Base-by-base conservation (phyloP, 1,140 invertebrate genomes). In the Drosophila pandora region DNA sequence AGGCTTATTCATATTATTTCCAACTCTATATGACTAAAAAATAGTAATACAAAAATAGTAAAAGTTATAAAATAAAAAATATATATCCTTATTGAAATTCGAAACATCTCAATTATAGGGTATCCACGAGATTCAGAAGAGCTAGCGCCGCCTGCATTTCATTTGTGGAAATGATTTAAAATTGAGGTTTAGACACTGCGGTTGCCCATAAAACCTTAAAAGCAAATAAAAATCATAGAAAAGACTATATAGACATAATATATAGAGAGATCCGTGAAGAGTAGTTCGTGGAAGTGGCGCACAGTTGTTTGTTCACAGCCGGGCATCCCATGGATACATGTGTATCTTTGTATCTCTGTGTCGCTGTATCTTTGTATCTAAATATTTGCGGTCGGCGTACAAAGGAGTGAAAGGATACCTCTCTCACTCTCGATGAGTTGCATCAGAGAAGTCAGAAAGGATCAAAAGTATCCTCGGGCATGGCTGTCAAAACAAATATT, bases 251-350 rank as follows among this genome's bases (percentile, higher is more conserved):
- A 7, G 10, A 13, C 8, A 47, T 1, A 47, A 48, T n/a, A 45
- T 30, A 22, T 7, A 9, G 6, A 39, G 28, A 13, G 22, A 41
- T 21, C 28, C 22, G 21, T 21, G 23, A 32, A 17, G 41, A 57
- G n/a, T 85, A 57, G n/a, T 85, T 85, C 81, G 61, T 23, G 62
- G 83, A 85, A 82, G 54, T 87, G 78, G 64, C 76, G 65, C 59
- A 59, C 67, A 52, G 55, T 68, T 69, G 49, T 68, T 37, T 48
- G 39, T 67, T 34, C 41, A 62, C 32, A 37, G 23, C 52, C 55
- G 34, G 4, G 17, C 43, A 23, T 37, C 30, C 10, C 4, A 10
- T 25, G 30, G 53, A 25, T 23, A 71, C 62, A 60, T 52, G 39
- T 54, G 50, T 52, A 59, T 74, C 69, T 37, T 37, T 37, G 34